Base-by-base conservation (phyloP, 2,888 invertebrate genomes). In the Tuberolachnus salignus region DNA sequence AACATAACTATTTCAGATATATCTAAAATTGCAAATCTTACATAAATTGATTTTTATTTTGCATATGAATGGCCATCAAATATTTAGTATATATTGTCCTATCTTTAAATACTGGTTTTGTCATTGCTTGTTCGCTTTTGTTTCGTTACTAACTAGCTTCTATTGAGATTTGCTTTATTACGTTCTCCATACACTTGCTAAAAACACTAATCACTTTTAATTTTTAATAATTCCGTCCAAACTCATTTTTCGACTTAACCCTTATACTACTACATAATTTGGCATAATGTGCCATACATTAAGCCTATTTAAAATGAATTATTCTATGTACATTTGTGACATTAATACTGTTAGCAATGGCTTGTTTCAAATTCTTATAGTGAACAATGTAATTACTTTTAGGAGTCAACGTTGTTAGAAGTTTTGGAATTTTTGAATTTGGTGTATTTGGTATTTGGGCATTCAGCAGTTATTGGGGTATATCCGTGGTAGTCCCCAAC, bases 101-200 rank as follows among this genome's bases (percentile, higher is more conserved):
- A 34, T 59, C 59, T 59, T 59, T 59, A n/a, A 59, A 59, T 16
- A 16, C 16, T 1, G 59, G 26, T 59, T 26, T 34, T 0, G 8
- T n/a, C 42, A 42, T 42, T 8, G 3, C 42, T 19, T 42, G 10
- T 42, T 8, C 3, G 61, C 61, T 3, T 8, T 42, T 42, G 42
- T 42, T 9, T 63, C 61, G 9, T 3, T n/a, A 3, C n/a, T 10
- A 11, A 63, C 42, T 1, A 63, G 11, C n/a, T n/a, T 42, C 9
- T 16, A 42, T 42, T n/a, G 4, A n/a, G 10, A 42, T 42, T 19
- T n/a, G 16, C 9, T 34, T 42, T 3, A 34, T 16, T 1, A 63
- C 42, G 9, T 63, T 63, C 16, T 63, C 61, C 61, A 63, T 63
- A 42, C 42, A 42, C 42, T 63, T 63, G 10, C 61, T 42, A 63